Conservation (phyloP, 2,888 invertebrate species). For the Ephialtes manifestator region DNA sequence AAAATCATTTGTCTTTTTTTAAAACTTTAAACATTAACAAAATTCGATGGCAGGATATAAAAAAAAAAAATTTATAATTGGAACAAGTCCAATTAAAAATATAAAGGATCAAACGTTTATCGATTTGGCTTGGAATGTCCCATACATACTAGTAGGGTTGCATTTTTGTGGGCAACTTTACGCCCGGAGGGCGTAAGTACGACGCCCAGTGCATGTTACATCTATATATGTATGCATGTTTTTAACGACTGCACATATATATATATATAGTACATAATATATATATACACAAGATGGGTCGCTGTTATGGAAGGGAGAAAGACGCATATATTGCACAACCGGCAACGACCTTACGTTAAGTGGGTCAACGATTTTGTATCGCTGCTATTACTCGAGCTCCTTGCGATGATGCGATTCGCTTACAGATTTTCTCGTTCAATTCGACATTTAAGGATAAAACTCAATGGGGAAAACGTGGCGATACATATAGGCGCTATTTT, state of each 20-base stretch:
- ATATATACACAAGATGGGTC: constrained; percentile 14
- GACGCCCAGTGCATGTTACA: not conserved
- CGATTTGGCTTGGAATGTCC: too few species aligned
- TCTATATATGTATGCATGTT: not conserved
- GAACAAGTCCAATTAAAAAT: too few species aligned
- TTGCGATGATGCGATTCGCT: constrained; percentile 4
- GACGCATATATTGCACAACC: constrained; percentile 71
- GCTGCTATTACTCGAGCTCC: constrained; percentile 26
- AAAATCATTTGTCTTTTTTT: too few species aligned
- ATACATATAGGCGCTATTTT: not conserved
- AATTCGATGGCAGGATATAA: too few species aligned
- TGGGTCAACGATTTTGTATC: constrained; percentile 73
- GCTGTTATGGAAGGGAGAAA: not conserved
- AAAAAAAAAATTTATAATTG: too few species aligned
- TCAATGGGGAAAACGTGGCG: constrained; percentile 10
- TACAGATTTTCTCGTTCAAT: constrained; percentile 24
- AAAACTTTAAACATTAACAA: too few species aligned
- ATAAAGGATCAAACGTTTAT: too few species aligned
- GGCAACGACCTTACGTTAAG: constrained; percentile 70
- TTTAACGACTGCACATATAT: constrained; percentile 3
- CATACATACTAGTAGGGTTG: not conserved
- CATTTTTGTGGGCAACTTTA: not conserved
- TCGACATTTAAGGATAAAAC: constrained; percentile 50
- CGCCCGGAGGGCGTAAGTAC: not conserved
- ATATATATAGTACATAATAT: not conserved